These are phyloP conservation scores for Perca fluviatilis DNA, from an alignment of 2,113 vertebrate genomes.

Conservation along the genomic window DNA sequence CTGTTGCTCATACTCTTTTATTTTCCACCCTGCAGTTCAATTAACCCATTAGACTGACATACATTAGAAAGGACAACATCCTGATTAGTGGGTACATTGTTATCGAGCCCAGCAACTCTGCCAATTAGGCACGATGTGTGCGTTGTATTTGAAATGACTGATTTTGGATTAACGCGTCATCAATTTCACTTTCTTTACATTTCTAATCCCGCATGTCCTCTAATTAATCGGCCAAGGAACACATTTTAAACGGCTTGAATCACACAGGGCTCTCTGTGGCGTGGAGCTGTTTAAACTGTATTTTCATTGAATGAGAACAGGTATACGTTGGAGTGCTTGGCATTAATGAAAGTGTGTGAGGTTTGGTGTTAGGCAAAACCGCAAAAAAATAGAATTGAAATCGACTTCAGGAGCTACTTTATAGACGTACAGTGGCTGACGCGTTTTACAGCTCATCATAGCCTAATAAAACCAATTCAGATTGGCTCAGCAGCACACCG, in stretches of 20 bases:
- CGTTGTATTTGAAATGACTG: neutral
- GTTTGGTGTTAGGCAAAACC: neutral
- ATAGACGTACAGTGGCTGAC: neutral
- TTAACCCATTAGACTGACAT: conserved; percentile 3
- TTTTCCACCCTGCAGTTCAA: neutral
- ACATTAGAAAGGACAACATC: conserved; percentile 44
- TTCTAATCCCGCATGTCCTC: neutral
- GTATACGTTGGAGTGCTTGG: neutral
- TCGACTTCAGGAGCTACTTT: neutral
- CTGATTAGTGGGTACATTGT: conserved; percentile 40
- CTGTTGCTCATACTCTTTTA: conserved; percentile 34
- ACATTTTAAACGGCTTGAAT: neutral
- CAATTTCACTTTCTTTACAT: conserved; percentile 2
- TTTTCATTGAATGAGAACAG: neutral
- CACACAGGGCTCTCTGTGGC: neutral
- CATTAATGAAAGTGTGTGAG: neutral
- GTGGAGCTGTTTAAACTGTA: neutral
- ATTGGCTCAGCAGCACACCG: neutral
- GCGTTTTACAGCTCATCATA: neutral
- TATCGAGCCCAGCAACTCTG: conserved; percentile 5
- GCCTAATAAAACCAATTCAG: neutral
- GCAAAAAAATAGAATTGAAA: neutral
- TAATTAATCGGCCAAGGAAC: neutral
- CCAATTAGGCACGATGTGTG: neutral
- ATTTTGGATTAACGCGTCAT: neutral